A percentile compares a stretch with the other conserved stretches of the same genome.
Evolutionary conservation across 2,888 invertebrate species (phyloP).

Genomic region (Amphipyra berbera): DNA sequence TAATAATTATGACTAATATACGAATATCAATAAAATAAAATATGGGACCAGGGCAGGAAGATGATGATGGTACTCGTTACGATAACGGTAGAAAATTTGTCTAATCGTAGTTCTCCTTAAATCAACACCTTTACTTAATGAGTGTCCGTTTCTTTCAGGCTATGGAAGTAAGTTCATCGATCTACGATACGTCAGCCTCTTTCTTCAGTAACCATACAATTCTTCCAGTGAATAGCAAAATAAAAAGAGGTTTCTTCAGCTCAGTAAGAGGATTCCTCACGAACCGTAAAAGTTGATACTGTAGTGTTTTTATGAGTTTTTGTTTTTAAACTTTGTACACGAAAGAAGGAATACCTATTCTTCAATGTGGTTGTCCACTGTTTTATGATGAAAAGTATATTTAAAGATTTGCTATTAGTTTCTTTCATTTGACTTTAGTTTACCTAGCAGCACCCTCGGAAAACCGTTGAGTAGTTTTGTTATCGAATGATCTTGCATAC

Average conservation of each 20-base stretch:
- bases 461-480: too few species aligned
- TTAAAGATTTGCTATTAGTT: slow-evolving; percentile 27
- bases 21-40: too few species aligned
- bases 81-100: too few species aligned
- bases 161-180: slow-evolving; percentile 78
- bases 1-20: too few species aligned
- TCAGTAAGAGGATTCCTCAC: slow-evolving; percentile 78
- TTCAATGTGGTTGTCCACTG: slow-evolving; percentile 33
- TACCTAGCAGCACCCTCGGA: background rate
- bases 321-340: slow-evolving; percentile 44
- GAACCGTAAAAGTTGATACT: slow-evolving; percentile 67
- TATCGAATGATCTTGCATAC: too few species aligned
- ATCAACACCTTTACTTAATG: background rate
- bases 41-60: too few species aligned
- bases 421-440: background rate
- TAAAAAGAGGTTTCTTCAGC: slow-evolving; percentile 78
- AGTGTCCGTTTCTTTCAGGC: slow-evolving; percentile 65
- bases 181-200: slow-evolving; percentile 82
- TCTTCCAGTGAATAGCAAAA: slow-evolving; percentile 69
- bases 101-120: background rate
- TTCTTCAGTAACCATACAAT: slow-evolving; percentile 82
- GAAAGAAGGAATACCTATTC: slow-evolving; percentile 37
- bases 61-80: too few species aligned
- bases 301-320: slow-evolving; percentile 35
- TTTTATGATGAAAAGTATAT: slow-evolving; percentile 40